Conservation (phyloP, 1,140 invertebrate genomes). For the Orussus abietinus region DNA sequence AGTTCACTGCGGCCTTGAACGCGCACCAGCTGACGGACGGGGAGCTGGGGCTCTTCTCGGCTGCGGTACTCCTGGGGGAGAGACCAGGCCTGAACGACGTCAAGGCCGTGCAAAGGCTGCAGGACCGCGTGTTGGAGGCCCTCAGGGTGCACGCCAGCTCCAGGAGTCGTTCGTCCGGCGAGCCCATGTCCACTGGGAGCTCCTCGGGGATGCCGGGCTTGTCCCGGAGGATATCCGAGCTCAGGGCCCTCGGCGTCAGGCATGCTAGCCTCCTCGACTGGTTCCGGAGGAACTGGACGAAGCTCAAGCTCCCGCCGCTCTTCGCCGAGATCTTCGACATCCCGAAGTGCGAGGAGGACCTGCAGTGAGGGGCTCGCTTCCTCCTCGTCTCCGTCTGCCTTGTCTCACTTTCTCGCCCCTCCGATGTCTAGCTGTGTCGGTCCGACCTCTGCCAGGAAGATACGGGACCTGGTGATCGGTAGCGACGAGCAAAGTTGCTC, state of each 20-base stretch:
- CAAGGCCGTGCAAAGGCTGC: constrained; percentile 77
- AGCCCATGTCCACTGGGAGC: constrained; percentile 40
- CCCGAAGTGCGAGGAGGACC: constrained; percentile 81
- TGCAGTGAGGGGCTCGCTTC: constrained; percentile 60
- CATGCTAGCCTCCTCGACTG: constrained; percentile 85
- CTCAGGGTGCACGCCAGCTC: constrained; percentile 66
- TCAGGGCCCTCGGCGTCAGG: constrained; percentile 76
- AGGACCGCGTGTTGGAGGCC: constrained; percentile 82
- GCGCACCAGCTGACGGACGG: constrained; percentile 79
- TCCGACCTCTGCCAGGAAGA: too few relatives aligned
- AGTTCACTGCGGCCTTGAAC: constrained; percentile 78
- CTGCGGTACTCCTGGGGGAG: constrained; percentile 78
- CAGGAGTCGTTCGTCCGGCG: constrained; percentile 37
- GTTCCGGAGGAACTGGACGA: constrained; percentile 85
- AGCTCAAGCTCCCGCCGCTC: constrained; percentile 81
- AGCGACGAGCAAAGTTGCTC: too few relatives aligned
- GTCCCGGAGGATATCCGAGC: constrained; percentile 66
- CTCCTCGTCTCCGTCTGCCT: too few relatives aligned
- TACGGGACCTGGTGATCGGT: too few relatives aligned
- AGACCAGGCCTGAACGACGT: constrained; percentile 76
- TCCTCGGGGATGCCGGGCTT: constrained; percentile 37
- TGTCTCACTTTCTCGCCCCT: too few relatives aligned
- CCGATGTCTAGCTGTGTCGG: too few relatives aligned
- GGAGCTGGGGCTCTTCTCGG: constrained; percentile 86
- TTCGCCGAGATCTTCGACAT: constrained; percentile 98